Percentiles rank a stretch among this genome's conserved stretches.
These are phyloP conservation scores for Drosophila cardini DNA, from an alignment of 1,140 invertebrate species.

Conservation along the genomic window DNA sequence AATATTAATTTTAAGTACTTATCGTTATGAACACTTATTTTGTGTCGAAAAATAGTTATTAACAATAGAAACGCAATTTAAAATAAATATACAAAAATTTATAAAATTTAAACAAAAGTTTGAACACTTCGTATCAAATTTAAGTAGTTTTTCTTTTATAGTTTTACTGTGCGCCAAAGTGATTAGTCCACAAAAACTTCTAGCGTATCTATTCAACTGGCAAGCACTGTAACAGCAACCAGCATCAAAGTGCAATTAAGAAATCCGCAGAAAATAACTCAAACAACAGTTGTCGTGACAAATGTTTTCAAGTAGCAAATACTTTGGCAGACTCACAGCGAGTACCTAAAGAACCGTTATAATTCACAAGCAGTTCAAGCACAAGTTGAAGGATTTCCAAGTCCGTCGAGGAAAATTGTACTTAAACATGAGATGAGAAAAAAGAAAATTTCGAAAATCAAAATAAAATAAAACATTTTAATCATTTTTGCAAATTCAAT, in stretches of 20 bases:
- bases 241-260: not conserved
- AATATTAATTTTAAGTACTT: too few relatives aligned
- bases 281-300: not conserved
- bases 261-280: not conserved
- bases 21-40: too few relatives aligned
- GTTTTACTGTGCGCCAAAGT: too few relatives aligned
- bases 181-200: not conserved
- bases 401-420: not conserved
- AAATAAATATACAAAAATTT: too few relatives aligned
- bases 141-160: too few relatives aligned
- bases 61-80: too few relatives aligned
- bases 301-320: not conserved
- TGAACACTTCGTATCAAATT: too few relatives aligned
- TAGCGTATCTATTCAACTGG: not conserved
- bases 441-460: not conserved
- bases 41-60: too few relatives aligned
- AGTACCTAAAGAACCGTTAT: not conserved
- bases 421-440: not conserved
- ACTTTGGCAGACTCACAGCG: not conserved
- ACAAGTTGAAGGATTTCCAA: not conserved
- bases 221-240: not conserved
- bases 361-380: slow-evolving; percentile 8
- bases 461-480: slow-evolving; percentile 8
- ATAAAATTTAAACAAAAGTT: too few relatives aligned
- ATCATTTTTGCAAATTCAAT: slow-evolving; percentile 23